Base-by-base conservation (phyloP, 1,140 invertebrate species). In the Antheraea pernyi region DNA sequence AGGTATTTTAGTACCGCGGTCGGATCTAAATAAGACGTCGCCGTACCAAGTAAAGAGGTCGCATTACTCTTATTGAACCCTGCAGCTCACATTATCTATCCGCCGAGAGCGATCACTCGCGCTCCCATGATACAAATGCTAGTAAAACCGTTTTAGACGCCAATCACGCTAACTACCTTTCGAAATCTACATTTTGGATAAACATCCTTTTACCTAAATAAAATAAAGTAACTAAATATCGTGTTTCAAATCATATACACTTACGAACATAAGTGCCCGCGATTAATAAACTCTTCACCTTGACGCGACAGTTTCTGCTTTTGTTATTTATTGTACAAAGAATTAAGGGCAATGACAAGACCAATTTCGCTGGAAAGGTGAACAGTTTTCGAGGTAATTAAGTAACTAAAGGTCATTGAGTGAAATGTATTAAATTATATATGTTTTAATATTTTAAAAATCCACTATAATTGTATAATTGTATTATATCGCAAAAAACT, bases 1-100 rank as follows among this genome's bases (percentile, higher is more conserved):
- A 83, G 76, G 66, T 79, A 79, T 75, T 79, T 85, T 88, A 83
- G 81, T 72, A 74, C 77, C 78, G 78, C 78, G 78, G 84, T 83
- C 82, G 82, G 77, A 65, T 75, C 82, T 91, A 89, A 91, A 88
- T 91, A 87, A 91, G 89, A 89, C 87, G 86, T 89, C 84, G 78
- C 72, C 81, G 76, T 71, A 79, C 74, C 63, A 81, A 76, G 83
- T 87, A 85, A 88, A 89, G 83, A 86, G 83, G 82, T 78, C 73
- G 80, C 83, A 85, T 89, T 89, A 91, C 80, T 86, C 82, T 85
- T 80, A 85, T 85, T 82, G 81, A 79, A 74, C 84, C 83, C 82
- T 67, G 61, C 67, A 78, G 82, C 77, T 61, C 69, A 72, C 74
- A 83, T 87, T 85, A 87, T 76, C 76, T 71, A 71, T 69, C 76